These are phyloP conservation scores for Stenolophus ochropezus DNA, from an alignment of 2,888 invertebrate species.

Conservation along the genomic window DNA sequence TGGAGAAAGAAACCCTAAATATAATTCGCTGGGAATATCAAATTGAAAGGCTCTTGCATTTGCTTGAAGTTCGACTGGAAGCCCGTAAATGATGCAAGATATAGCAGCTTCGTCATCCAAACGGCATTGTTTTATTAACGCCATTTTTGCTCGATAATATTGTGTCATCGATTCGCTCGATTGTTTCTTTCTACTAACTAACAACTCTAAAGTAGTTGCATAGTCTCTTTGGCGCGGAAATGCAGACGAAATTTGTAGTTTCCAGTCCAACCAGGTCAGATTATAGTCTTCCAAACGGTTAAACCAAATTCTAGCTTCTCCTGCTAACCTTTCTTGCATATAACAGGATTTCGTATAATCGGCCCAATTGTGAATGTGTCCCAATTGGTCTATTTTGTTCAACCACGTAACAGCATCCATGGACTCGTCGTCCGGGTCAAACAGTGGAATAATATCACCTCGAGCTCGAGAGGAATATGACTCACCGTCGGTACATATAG, in stretches of 20 bases:
- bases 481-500: not conserved
- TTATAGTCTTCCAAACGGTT: slow-evolving; percentile 64
- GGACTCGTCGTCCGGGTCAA: slow-evolving; percentile 48
- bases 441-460: slow-evolving; percentile 7
- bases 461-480: not conserved
- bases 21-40: slow-evolving; percentile 41
- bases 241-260: slow-evolving; percentile 52
- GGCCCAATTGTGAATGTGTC: slow-evolving; percentile 65
- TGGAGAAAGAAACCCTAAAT: slow-evolving; percentile 48
- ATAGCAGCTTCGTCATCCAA: slow-evolving; percentile 34
- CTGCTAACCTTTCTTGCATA: slow-evolving; percentile 62
- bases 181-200: slow-evolving; percentile 63
- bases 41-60: slow-evolving; percentile 50
- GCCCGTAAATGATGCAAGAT: slow-evolving; percentile 47
- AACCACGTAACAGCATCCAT: slow-evolving; percentile 63
- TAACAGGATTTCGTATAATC: slow-evolving; percentile 49
- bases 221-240: slow-evolving; percentile 63
- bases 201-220: slow-evolving; percentile 63
- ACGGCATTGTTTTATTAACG: slow-evolving; percentile 48
- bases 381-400: slow-evolving; percentile 66
- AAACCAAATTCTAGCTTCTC: slow-evolving; percentile 65
- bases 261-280: slow-evolving; percentile 65
- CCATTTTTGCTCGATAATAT: slow-evolving; percentile 64
- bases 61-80: slow-evolving; percentile 54
- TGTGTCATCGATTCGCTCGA: slow-evolving; percentile 65